A percentile compares a stretch with the other conserved stretches of the same genome.
Evolutionary conservation across 1,140 invertebrate species (phyloP).

Genomic region (Helicorthomorpha holstii): DNA sequence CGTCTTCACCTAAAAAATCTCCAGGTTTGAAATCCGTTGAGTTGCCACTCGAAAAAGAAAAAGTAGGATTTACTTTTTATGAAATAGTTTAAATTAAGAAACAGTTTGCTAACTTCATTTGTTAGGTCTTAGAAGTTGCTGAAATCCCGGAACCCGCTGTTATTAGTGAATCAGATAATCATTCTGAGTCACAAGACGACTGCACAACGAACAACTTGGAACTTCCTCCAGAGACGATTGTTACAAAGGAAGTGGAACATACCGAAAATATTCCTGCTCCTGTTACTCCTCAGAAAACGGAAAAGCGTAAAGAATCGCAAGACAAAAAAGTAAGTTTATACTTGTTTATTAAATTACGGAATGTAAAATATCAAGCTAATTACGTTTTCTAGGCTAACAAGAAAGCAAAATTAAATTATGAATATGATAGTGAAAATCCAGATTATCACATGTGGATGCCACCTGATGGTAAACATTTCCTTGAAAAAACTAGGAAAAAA

Average conservation of each 20-base stretch:
- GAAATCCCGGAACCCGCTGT: no score
- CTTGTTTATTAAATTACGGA: no score
- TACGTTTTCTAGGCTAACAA: not conserved
- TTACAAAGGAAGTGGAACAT: no score
- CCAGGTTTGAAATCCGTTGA: no score
- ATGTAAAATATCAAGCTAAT: no score
- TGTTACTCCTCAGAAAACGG: slow-evolving; percentile 12
- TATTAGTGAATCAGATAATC: no score
- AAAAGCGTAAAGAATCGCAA: slow-evolving; percentile 7
- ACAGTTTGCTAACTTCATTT: not conserved
- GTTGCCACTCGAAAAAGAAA: no score
- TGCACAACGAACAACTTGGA: not conserved
- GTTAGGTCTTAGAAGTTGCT: no score
- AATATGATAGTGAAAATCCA: slow-evolving; percentile 32
- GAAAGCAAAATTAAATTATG: slow-evolving; percentile 11
- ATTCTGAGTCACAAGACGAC: not conserved
- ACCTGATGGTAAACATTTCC: slow-evolving; percentile 27
- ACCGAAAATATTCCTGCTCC: not conserved
- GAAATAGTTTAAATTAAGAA: not conserved
- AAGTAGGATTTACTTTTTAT: no score
- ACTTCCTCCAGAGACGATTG: not conserved
- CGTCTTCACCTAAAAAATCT: no score
- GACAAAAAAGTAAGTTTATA: slow-evolving; percentile 7
- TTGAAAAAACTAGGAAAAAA: no score
- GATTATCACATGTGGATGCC: slow-evolving; percentile 62